Evolutionary conservation across 35 echinoderm and acorn worm species (phyloP).

Genomic region (Lytechinus variegatus): DNA sequence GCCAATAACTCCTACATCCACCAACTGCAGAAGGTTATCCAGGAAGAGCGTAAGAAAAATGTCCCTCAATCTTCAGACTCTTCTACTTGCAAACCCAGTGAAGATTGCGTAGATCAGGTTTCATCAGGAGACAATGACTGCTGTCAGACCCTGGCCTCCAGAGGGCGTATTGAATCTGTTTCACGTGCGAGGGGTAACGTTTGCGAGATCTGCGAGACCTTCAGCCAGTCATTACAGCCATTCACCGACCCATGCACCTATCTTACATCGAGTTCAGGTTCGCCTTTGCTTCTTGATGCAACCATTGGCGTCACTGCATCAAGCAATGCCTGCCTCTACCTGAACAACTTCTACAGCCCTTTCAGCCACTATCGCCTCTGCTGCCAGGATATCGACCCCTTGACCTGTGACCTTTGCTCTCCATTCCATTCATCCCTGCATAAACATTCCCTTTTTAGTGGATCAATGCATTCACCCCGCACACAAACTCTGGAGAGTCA

Average conservation of each 20-base stretch:
- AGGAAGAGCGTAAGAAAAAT: background rate
- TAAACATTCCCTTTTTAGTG: constrained; percentile 5
- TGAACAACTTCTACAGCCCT: constrained; percentile 87
- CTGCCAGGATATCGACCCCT: constrained; percentile 42
- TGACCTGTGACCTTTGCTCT: constrained; percentile 31
- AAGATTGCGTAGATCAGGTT: background rate
- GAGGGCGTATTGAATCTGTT: constrained; percentile 39
- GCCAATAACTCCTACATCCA: constrained; percentile 42
- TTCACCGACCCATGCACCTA: constrained; percentile 9
- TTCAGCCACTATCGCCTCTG: constrained; percentile 81
- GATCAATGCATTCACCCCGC: constrained; percentile 24
- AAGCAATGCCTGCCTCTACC: constrained; percentile 61
- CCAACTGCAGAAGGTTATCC: constrained; percentile 1
- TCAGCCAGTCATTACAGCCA: constrained; percentile 12
- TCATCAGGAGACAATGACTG: constrained; percentile 51
- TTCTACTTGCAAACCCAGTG: background rate
- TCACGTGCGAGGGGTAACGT: constrained; percentile 57
- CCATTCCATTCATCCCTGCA: constrained; percentile 21
- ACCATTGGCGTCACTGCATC: constrained; percentile 49
- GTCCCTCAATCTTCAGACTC: background rate
- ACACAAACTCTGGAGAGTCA: background rate
- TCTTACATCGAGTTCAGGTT: background rate
- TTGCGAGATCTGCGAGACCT: constrained; percentile 83
- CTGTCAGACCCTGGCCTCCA: constrained; percentile 76
- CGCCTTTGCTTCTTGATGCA: constrained; percentile 50